Conservation (phyloP, 2,113 vertebrate genomes). For the Neotoma lepida region DNA sequence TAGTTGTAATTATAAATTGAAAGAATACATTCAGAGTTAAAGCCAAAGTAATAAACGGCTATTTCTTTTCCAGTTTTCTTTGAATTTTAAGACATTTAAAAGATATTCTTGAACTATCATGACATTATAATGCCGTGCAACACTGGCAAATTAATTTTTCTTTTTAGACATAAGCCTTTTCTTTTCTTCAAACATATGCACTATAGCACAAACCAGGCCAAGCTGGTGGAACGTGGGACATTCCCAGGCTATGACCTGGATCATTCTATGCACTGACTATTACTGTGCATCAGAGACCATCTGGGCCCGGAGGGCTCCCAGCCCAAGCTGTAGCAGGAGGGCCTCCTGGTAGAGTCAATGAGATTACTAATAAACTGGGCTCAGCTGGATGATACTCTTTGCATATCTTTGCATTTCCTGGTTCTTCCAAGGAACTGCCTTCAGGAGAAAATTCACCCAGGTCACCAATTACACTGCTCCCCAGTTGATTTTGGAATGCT, state of each 20-base stretch:
- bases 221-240: background rate
- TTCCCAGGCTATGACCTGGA: conserved; percentile 46
- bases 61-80: background rate
- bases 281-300: conserved; percentile 38
- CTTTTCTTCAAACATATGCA: background rate
- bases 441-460: conserved; percentile 61
- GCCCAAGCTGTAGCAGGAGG: conserved; percentile 43
- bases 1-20: background rate
- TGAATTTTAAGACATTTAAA: background rate
- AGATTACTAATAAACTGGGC: conserved; percentile 63
- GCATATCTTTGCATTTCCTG: conserved; percentile 72
- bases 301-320: background rate
- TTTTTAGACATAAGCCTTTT: conserved; percentile 2
- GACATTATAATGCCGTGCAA: background rate
- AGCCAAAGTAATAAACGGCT: background rate
- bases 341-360: conserved; percentile 48
- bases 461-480: conserved; percentile 66
- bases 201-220: conserved; percentile 19
- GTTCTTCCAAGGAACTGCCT: conserved; percentile 62
- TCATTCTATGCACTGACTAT: background rate
- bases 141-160: background rate
- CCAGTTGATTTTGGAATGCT: conserved; percentile 39
- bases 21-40: background rate
- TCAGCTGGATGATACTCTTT: conserved; percentile 67
- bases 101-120: background rate